Evolutionary conservation across 2,113 vertebrate species (phyloP).

Genomic region (Ammodramus savannarum): DNA sequence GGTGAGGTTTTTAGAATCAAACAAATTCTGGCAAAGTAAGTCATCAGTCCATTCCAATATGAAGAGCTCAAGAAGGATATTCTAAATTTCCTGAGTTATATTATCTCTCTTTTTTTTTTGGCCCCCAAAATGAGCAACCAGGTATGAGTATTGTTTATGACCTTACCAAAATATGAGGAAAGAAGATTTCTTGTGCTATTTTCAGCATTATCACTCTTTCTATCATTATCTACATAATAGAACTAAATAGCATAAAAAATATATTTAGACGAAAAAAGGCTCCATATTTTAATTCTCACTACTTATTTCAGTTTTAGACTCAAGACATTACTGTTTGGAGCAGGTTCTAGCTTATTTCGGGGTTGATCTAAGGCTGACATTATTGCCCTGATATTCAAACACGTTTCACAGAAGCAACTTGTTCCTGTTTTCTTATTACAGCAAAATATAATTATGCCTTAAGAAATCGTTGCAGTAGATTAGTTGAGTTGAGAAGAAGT

Average conservation of each 20-base stretch:
- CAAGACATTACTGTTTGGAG: neutral
- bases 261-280: neutral
- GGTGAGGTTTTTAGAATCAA: neutral
- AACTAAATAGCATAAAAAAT: neutral
- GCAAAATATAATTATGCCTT: neutral
- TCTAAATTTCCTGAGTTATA: neutral
- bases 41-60: neutral
- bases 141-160: neutral
- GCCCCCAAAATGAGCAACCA: neutral
- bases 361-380: neutral
- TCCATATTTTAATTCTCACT: neutral
- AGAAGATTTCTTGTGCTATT: neutral
- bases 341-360: neutral
- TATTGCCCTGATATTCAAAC: neutral
- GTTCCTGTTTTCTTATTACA: neutral
- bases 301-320: neutral
- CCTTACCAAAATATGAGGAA: neutral
- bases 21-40: neutral
- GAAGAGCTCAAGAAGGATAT: neutral
- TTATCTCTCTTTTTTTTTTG: neutral
- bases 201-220: neutral
- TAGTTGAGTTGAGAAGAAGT: neutral
- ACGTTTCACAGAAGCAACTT: neutral
- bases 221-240: neutral
- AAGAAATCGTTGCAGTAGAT: neutral